Percentiles rank a stretch among this genome's conserved stretches.
phyloP scores from a whole-genome alignment of 1,140 invertebrate genomes.

The Elysia chlorotica region DNA sequence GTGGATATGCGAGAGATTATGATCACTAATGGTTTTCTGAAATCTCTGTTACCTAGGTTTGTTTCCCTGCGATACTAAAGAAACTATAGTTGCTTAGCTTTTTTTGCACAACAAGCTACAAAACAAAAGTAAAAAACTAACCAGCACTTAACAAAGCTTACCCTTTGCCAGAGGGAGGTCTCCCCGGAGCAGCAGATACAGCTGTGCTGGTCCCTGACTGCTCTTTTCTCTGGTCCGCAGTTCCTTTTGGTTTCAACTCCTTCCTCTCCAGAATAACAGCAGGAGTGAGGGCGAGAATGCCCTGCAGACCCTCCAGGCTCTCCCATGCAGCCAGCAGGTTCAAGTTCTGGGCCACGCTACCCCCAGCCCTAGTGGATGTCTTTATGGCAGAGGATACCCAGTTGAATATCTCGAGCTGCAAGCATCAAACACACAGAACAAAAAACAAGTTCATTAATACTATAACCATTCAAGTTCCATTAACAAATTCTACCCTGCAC shows the following conservation, averaged over 20 bases:
- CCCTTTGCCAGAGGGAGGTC: conserved; percentile 47
- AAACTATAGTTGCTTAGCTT: too few relatives aligned
- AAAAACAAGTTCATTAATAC: too few relatives aligned
- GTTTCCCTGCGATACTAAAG: too few relatives aligned
- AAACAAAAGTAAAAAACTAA: neutral
- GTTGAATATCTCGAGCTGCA: conserved; percentile 78
- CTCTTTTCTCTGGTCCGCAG: too few relatives aligned
- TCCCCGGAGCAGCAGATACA: neutral
- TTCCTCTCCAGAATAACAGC: conserved; percentile 53
- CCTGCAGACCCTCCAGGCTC: conserved; percentile 82
- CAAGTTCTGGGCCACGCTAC: conserved; percentile 86
- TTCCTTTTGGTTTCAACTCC: conserved; percentile 40
- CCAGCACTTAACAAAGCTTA: too few relatives aligned
- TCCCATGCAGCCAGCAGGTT: conserved; percentile 86
- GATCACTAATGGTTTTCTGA: too few relatives aligned
- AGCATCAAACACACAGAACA: too few relatives aligned
- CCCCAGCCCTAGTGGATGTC: conserved; percentile 82
- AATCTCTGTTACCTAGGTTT: too few relatives aligned
- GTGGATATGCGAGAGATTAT: too few relatives aligned
- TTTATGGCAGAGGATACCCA: conserved; percentile 80
- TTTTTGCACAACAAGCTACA: neutral
- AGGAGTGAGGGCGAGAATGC: conserved; percentile 60
- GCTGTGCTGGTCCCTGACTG: too few relatives aligned
- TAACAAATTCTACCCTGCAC: too few relatives aligned
- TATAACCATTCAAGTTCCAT: too few relatives aligned